Percentiles rank a stretch among this genome's conserved stretches.
Conservation (phyloP, 2,888 invertebrate genomes). For the Drosophila parthenogenetica region DNA sequence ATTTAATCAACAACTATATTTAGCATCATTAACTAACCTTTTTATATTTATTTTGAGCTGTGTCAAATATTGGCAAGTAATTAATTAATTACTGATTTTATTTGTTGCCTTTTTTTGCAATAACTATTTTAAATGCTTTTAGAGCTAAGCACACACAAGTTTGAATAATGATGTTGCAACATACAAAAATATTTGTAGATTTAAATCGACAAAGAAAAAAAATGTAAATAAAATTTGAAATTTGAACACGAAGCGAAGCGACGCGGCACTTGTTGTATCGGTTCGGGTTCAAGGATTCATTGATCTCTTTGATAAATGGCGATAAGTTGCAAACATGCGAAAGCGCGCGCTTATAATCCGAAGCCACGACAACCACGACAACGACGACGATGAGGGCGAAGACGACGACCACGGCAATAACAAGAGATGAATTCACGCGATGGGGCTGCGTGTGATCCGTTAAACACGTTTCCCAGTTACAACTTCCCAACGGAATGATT, state of each 20-base stretch:
- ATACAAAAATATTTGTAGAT: slow-evolving; percentile 12
- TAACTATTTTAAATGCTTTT: slow-evolving; percentile 33
- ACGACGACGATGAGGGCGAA: slow-evolving; percentile 12
- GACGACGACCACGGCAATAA: slow-evolving; percentile 5
- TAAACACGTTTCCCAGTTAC: slow-evolving; percentile 71
- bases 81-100: slow-evolving; percentile 8
- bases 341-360: slow-evolving; percentile 45
- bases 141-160: slow-evolving; percentile 14
- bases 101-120: slow-evolving; percentile 12
- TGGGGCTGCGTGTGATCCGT: slow-evolving; percentile 44
- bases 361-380: slow-evolving; percentile 2
- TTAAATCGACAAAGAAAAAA: slow-evolving; percentile 10
- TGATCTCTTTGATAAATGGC: slow-evolving; percentile 16
- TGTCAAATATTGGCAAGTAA: slow-evolving; percentile 25
- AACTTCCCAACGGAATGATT: slow-evolving; percentile 76
- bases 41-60: neutral
- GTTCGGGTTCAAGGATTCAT: slow-evolving; percentile 42
- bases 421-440: slow-evolving; percentile 9
- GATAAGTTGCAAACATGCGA: slow-evolving; percentile 19
- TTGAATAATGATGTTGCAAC: slow-evolving; percentile 40
- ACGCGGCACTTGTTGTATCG: slow-evolving; percentile 13
- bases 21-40: slow-evolving; percentile 38
- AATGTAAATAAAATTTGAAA: slow-evolving; percentile 10
- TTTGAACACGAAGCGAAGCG: slow-evolving; percentile 33
- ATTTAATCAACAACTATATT: slow-evolving; percentile 6